phyloP scores from a whole-genome alignment of 2,888 invertebrate genomes.

The Drosophila macrospina region DNA sequence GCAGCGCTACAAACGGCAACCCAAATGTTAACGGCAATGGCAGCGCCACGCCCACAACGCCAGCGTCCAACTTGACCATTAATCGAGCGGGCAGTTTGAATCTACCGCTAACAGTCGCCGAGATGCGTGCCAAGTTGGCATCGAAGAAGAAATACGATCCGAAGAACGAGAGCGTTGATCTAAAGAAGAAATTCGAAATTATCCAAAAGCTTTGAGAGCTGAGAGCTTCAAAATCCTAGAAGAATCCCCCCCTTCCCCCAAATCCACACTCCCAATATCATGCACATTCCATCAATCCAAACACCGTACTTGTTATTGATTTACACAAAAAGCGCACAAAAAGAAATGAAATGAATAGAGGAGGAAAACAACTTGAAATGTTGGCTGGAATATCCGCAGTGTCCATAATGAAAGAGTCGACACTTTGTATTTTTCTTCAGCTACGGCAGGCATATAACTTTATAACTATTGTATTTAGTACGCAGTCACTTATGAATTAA shows the following conservation, averaged over 20 bases:
- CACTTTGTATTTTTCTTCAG: conserved; percentile 22
- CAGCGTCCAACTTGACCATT: conserved; percentile 41
- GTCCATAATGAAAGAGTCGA: not conserved
- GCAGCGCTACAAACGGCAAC: conserved; percentile 33
- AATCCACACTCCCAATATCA: conserved; percentile 4
- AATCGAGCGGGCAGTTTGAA: conserved; percentile 87
- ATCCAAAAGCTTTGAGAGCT: conserved; percentile 94
- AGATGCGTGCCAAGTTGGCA: conserved; percentile 94
- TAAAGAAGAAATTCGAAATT: conserved; percentile 96
- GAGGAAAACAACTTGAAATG: conserved; percentile 2
- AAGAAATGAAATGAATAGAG: not conserved
- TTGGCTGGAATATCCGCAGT: conserved; percentile 9
- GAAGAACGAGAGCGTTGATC: conserved; percentile 95
- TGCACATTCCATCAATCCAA: conserved; percentile 34
- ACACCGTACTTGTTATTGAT: conserved; percentile 68
- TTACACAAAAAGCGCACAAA: conserved; percentile 50
- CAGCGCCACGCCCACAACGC: conserved; percentile 41
- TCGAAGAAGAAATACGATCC: conserved; percentile 95
- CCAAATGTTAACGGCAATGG: conserved; percentile 25
- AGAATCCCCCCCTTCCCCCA: not conserved
- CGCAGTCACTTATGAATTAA: conserved; percentile 80
- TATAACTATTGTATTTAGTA: conserved; percentile 71
- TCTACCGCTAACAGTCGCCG: conserved; percentile 96
- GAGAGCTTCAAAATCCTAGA: conserved; percentile 73
- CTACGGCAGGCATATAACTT: conserved; percentile 41